These are phyloP conservation scores for Phytoseiulus persimilis DNA, from an alignment of 2,888 invertebrate species.

Conservation along the genomic window DNA sequence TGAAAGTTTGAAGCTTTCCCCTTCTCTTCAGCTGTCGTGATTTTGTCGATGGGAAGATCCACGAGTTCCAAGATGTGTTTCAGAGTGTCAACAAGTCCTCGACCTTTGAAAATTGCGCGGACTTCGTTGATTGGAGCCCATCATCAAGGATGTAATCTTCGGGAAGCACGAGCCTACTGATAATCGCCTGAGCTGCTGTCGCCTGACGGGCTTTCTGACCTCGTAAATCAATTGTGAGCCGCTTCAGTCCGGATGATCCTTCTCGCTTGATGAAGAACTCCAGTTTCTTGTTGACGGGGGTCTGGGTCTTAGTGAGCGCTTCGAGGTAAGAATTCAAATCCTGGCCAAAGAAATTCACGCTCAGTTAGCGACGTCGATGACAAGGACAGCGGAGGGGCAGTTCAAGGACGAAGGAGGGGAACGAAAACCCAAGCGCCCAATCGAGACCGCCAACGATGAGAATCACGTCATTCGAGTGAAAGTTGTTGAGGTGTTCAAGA, in stretches of 20 bases:
- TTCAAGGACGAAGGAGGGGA: too few species aligned
- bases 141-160: too few species aligned
- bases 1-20: neutral
- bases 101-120: neutral
- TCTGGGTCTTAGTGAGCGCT: neutral
- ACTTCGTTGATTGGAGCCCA: too few species aligned
- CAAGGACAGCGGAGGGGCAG: too few species aligned
- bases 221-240: slow-evolving; percentile 7
- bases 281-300: neutral
- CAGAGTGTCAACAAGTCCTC: slow-evolving; percentile 13
- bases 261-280: slow-evolving; percentile 18
- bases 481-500: too few species aligned
- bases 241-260: neutral
- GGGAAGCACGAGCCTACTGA: too few species aligned
- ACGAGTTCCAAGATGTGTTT: neutral
- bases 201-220: too few species aligned
- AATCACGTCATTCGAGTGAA: too few species aligned
- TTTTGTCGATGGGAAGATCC: slow-evolving; percentile 6
- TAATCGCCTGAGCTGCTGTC: too few species aligned
- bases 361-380: too few species aligned
- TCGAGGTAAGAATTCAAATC: slow-evolving; percentile 26
- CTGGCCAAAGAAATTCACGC: neutral
- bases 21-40: neutral
- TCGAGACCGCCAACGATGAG: too few species aligned
- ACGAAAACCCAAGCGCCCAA: too few species aligned